Base-by-base conservation (phyloP, 2,113 vertebrate species). In the Canis aureus region DNA sequence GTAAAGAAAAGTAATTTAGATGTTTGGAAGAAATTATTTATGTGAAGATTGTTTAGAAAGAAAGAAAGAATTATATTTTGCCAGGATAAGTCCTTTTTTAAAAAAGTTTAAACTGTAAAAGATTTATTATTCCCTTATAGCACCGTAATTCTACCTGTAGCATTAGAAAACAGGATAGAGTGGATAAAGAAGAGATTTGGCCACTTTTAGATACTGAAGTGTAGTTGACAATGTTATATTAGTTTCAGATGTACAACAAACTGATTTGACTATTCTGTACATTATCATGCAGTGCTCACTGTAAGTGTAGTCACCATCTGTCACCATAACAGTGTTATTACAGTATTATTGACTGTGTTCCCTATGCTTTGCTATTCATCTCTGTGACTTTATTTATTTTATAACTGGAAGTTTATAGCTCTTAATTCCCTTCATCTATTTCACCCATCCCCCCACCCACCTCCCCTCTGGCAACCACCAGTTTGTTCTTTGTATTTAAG, bases 1-100 rank as follows among this genome's bases (percentile, higher is more conserved):
- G 9, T 80, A 62, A 80, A 92, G 51, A 94, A 43, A 92, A 85
- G n/a, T 89, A 86, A 87, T 66, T 60, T 87, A 66, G 12, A 22
- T 13, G 78, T 83, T 60, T 96, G 55, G n/a, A 57, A 87, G 23
- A 93, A 82, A 90, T 69, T 59, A 0, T 57, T 85, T 92, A 83
- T 91, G 11, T 82, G 80, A 87, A 60, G 17, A 80, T 78, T 88
- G 35, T 86, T 91, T 67, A 25, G 57, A n/a, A 91, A 92, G 51
- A 88, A 92, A 90, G 19, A 83, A 78, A 64, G 15, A 64, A 88
- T 16, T 89, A 23, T 91, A 4, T 78, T 71, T 92, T 93, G 59
- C 38, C 43, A 81, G 17, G 92, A 69, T 84, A 90, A 83, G 20
- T 88, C 15, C 3, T 89, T 95, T 19, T 94, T 84, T 82, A 51